Base-by-base conservation (phyloP, 2,797 vertebrate genomes). In the Bufotes viridis region DNA sequence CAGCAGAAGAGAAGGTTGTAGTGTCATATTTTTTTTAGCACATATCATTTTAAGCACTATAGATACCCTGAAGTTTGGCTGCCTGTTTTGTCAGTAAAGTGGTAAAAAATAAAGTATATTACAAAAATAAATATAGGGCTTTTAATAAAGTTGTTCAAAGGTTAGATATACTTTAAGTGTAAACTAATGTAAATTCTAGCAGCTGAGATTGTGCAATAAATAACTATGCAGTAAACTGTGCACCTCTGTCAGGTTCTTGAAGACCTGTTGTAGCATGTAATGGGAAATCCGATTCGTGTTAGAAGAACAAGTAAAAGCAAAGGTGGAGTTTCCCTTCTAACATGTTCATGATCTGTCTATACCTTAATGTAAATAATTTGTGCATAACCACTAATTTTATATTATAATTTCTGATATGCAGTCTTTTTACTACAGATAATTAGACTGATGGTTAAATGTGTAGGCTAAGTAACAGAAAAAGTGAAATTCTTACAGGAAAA, bases 271-370 rank as follows among this genome's bases (percentile, higher is more conserved):
- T 78, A 87, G 87, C 87, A 67, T 67, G 87, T 67, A 78, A 83
- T 63, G 74, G 87, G 81, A 83, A 83, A 87, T 87, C 85, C 74
- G 81, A 11, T 42, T 78, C 26, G 55, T 26, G 49, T 82, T 65
- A 78, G 26, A 67, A 78, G 75, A 78, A 82, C 80, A 82, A 78
- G 72, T 82, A 42, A 78, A 78, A 49, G 26, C 53, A 69, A 67
- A 83, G 61, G 42, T 78, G 87, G 87, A 83, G 81, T 83, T 87
- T 87, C 87, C 87, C 87, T 78, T 69, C 15, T 61, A 81, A 24
- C 70, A 70, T 69, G 22, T 82, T 84, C 34, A 34, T 67, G 26
- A 79, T 67, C 18, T 79, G 29, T 86, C 55, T 29, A 72, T 84
- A 65, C 34, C 14, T 49, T 74, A 65, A 81, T 58, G 29, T 81